phyloP scores from a whole-genome alignment of 2,888 invertebrate species.

The Crossocerus cetratus region DNA sequence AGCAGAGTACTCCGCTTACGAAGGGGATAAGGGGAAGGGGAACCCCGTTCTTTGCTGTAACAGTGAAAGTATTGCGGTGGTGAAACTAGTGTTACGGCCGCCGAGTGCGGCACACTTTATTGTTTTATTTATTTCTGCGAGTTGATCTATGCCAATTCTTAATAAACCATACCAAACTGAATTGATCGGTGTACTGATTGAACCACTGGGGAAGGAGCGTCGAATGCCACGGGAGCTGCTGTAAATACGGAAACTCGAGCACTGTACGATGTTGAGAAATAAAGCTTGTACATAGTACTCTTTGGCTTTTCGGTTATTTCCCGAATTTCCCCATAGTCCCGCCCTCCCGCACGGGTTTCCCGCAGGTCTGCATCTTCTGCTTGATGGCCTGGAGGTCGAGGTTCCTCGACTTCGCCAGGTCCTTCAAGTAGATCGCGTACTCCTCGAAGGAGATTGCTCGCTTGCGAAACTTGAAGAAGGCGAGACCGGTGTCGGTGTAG shows the following conservation, averaged over 20 bases:
- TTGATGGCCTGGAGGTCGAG: constrained; percentile 60
- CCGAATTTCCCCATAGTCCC: constrained; percentile 25
- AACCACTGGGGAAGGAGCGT: too few species aligned
- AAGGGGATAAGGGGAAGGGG: too few species aligned
- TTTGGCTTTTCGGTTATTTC: not conserved
- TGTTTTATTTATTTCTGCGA: too few species aligned
- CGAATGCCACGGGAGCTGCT: too few species aligned
- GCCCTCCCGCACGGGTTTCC: constrained; percentile 44
- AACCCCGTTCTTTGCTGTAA: too few species aligned
- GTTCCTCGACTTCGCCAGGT: constrained; percentile 54
- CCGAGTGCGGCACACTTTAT: too few species aligned
- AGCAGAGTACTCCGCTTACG: too few species aligned
- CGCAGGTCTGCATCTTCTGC: constrained; percentile 58
- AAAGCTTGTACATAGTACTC: constrained; percentile 31
- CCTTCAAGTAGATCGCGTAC: constrained; percentile 60
- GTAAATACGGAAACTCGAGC: not conserved
- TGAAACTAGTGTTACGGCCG: too few species aligned
- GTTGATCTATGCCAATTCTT: too few species aligned
- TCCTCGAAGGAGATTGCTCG: constrained; percentile 65
- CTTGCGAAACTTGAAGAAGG: constrained; percentile 69
- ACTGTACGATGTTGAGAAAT: constrained; percentile 36
- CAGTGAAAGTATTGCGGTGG: too few species aligned
- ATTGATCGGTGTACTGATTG: too few species aligned
- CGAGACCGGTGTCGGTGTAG: constrained; percentile 65
- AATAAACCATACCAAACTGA: too few species aligned